phyloP scores from a whole-genome alignment of 2,113 vertebrate species.

The Pseudopodoces humilis region DNA sequence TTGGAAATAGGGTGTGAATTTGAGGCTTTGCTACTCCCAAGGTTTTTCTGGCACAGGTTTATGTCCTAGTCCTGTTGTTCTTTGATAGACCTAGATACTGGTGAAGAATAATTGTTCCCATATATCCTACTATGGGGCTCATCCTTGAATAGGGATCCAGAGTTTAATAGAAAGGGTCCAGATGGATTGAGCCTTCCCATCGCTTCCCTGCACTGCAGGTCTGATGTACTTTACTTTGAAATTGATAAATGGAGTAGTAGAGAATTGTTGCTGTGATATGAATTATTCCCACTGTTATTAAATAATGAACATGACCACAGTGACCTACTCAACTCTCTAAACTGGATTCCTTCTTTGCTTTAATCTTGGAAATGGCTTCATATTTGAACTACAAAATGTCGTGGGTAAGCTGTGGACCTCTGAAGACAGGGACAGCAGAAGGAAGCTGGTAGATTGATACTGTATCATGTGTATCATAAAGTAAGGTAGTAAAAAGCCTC shows the following conservation, averaged over 20 bases:
- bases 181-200: neutral
- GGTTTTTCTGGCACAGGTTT: neutral
- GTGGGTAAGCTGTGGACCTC: neutral
- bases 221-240: slow-evolving; percentile 8
- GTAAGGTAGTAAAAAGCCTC: slow-evolving; percentile 47
- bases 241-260: neutral
- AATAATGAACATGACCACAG: slow-evolving; percentile 59
- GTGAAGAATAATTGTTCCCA: neutral
- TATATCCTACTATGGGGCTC: neutral
- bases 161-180: neutral
- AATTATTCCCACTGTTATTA: slow-evolving; percentile 63
- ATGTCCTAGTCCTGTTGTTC: neutral
- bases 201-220: neutral
- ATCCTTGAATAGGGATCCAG: neutral
- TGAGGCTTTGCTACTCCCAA: neutral
- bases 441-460: neutral
- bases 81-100: neutral
- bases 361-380: slow-evolving; percentile 64
- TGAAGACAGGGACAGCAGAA: neutral
- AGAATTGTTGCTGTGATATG: slow-evolving; percentile 19
- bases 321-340: slow-evolving; percentile 7
- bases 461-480: slow-evolving; percentile 7
- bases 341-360: slow-evolving; percentile 25
- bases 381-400: slow-evolving; percentile 14
- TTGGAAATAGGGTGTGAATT: neutral